Evolutionary conservation across 1,140 invertebrate species (phyloP).

Genomic region (Vanessa atalanta): DNA sequence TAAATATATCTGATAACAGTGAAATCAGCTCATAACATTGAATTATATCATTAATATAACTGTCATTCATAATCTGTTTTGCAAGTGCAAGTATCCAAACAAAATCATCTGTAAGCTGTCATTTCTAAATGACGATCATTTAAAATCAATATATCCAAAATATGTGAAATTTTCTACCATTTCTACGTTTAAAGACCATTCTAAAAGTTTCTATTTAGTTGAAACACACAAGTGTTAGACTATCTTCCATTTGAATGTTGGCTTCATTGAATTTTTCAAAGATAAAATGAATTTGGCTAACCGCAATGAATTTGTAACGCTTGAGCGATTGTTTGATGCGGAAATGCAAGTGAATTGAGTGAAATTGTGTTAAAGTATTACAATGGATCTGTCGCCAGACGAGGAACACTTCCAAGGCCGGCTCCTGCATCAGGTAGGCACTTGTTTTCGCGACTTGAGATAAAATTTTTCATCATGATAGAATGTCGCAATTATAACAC

Average conservation of each 20-base stretch:
- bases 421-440: conserved; percentile 86
- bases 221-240: not conserved
- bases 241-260: not conserved
- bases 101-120: conserved; percentile 35
- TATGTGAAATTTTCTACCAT: conserved; percentile 17
- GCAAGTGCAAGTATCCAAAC: conserved; percentile 27
- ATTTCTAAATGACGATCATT: conserved; percentile 29
- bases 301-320: conserved; percentile 41
- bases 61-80: not conserved
- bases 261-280: conserved; percentile 8
- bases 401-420: conserved; percentile 91
- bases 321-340: conserved; percentile 55
- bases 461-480: not conserved
- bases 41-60: too few relatives aligned
- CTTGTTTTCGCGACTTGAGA: conserved; percentile 8
- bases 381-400: conserved; percentile 85
- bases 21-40: too few relatives aligned
- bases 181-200: not conserved
- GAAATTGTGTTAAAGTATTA: conserved; percentile 41
- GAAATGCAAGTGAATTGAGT: conserved; percentile 41
- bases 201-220: not conserved
- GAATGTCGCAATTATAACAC: not conserved
- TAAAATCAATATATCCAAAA: conserved; percentile 31
- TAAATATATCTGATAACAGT: too few relatives aligned
- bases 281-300: conserved; percentile 7